Percentiles rank a stretch among this genome's conserved stretches.
Evolutionary conservation across 2,888 invertebrate species (phyloP).

Genomic region (Stegophylla sp.): DNA sequence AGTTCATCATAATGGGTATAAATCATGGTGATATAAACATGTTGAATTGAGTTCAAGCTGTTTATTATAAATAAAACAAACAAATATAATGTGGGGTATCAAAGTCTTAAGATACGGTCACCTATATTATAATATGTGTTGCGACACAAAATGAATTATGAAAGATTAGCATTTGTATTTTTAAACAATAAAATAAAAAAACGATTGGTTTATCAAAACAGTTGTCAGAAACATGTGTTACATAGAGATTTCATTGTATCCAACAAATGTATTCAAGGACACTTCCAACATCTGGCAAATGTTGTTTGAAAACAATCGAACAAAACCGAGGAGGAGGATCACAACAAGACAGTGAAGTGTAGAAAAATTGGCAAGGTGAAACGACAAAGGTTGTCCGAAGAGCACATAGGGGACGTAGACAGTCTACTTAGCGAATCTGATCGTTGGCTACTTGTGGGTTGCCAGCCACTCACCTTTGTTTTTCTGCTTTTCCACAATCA

Average conservation of each 20-base stretch:
- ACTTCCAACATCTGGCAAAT: slow-evolving; percentile 36
- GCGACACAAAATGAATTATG: not conserved
- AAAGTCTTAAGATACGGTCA: no score
- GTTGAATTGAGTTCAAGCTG: no score
- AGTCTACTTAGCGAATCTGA: not conserved
- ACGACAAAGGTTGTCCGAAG: not conserved
- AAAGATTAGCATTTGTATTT: not conserved
- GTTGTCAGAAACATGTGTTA: slow-evolving; percentile 30
- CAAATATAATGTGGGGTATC: no score
- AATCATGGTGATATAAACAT: no score
- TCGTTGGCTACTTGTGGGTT: no score
- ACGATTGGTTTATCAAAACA: slow-evolving; percentile 20
- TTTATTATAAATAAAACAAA: no score
- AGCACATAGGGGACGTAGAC: not conserved
- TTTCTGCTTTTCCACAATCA: slow-evolving; percentile 56
- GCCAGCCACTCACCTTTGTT: slow-evolving; percentile 47
- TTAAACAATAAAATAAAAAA: not conserved
- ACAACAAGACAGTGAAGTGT: no score
- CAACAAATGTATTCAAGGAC: slow-evolving; percentile 48
- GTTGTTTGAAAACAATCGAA: slow-evolving; percentile 14
- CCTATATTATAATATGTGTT: no score
- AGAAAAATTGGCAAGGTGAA: not conserved
- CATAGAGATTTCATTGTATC: slow-evolving; percentile 9
- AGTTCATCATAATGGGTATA: no score
- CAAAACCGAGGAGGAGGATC: no score